These are phyloP conservation scores for Ostrea edulis DNA, from an alignment of 1,140 invertebrate genomes.

Conservation along the genomic window DNA sequence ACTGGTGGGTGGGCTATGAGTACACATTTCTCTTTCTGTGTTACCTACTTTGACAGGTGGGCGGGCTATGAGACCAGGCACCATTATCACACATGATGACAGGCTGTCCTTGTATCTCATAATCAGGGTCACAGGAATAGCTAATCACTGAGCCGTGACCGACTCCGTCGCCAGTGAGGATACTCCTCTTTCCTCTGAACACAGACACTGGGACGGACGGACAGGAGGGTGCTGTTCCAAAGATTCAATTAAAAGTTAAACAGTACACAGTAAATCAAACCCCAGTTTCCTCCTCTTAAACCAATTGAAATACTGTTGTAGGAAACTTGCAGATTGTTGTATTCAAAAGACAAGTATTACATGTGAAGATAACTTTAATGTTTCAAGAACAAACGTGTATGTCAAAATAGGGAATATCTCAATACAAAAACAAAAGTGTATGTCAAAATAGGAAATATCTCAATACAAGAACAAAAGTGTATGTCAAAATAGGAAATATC, in stretches of 20 bases:
- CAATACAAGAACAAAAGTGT: no score
- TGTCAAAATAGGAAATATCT: no score
- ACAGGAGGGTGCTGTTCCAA: slow-evolving; percentile 45
- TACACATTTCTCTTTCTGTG: no score
- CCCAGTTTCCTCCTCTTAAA: no score
- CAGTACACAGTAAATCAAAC: background rate
- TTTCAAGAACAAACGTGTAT: no score
- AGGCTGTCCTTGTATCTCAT: slow-evolving; percentile 52
- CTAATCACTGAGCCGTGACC: slow-evolving; percentile 55
- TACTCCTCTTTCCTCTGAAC: slow-evolving; percentile 29
- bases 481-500: no score
- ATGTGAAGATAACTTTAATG: no score
- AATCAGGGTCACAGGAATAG: slow-evolving; percentile 53
- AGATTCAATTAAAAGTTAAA: background rate
- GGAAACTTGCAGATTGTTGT: no score
- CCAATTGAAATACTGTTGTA: no score
- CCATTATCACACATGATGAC: slow-evolving; percentile 56
- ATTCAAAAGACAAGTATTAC: no score
- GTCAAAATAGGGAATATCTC: no score
- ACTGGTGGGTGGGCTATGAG: slow-evolving; percentile 50
- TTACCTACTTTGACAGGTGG: slow-evolving; percentile 58
- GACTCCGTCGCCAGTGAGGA: slow-evolving; percentile 46
- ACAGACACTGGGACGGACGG: slow-evolving; percentile 29
- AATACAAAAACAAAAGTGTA: no score
- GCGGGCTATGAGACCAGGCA: slow-evolving; percentile 52